Base-by-base conservation (phyloP, 2,797 vertebrate genomes). In the Malurus splendens region DNA sequence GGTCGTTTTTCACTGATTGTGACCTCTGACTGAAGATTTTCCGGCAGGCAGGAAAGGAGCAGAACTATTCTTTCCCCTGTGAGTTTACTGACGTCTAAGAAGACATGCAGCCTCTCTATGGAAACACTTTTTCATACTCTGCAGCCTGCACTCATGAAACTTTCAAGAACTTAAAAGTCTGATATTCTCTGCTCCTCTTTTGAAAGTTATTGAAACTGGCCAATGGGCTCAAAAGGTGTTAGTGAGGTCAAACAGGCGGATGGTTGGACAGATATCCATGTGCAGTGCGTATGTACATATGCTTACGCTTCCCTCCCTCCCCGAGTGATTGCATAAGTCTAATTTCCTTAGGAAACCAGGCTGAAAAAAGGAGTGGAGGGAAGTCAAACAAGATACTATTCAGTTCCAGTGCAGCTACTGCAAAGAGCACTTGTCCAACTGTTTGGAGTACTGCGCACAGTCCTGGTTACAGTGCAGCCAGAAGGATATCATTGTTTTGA, bases 311-410 rank as follows among this genome's bases (percentile, higher is more conserved):
- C 32, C 50, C 80, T 77, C 39, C 14, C 18, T 68, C 23, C 10
- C n/a, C 0, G 5, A 66, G 41, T 62, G 70, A 52, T 92, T 92
- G 77, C 89, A 39, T 72, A 82, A 87, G 70, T 68, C 36, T 65
- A 62, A 93, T 92, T 94, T 94, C 87, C 87, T 83, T 94, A 70
- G 85, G 87, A 93, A 94, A 72, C 48, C n/a, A 8, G 73, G 41
- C 87, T 90, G 86, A 59, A 64, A 79, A 87, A 79, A 75, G 75
- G 45, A 89, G 67, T 51, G 77, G 67, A 90, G 90, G 36, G 68
- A 91, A 82, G 82, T 92, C 51, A 66, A 56, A 87, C 59, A 75
- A 86, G 77, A 89, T 79, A 41, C n/a, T 76, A 5, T 81, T 87
- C 27, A 13, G 85, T 73, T 83, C 33, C 41, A 83, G 56, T 18